A percentile compares a stretch with the other conserved stretches of the same genome.
These are phyloP conservation scores for Huso huso DNA, from an alignment of 2,797 vertebrate species.

Conservation along the genomic window DNA sequence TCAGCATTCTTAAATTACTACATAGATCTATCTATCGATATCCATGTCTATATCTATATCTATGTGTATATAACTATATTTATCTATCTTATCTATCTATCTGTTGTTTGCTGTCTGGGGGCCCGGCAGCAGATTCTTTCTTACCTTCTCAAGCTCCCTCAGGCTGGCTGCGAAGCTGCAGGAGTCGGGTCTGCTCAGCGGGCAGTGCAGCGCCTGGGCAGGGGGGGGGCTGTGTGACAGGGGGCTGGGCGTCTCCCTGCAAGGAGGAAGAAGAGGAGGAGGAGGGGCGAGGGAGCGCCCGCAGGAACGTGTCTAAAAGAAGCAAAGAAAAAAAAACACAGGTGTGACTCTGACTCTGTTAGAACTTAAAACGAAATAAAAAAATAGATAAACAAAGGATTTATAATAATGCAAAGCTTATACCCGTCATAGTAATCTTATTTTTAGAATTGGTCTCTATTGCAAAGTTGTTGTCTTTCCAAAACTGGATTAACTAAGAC, in stretches of 20 bases:
- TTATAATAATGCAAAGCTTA: no score
- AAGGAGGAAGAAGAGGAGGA: constrained; percentile 16
- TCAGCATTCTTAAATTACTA: not conserved
- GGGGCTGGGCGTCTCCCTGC: constrained; percentile 42
- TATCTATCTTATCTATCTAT: not conserved
- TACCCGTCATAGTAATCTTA: no score
- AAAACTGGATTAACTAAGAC: no score
- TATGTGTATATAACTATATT: not conserved
- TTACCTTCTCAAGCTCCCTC: constrained; percentile 86
- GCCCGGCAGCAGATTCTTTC: not conserved
- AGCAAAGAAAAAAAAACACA: not conserved
- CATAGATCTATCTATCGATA: no score
- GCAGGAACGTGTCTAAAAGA: constrained; percentile 61
- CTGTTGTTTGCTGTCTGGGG: not conserved
- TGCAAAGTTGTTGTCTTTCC: no score
- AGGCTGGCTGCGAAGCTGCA: constrained; percentile 90
- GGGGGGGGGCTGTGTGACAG: constrained; percentile 49
- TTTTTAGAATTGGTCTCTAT: no score
- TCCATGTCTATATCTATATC: not conserved
- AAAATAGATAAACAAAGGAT: no score
- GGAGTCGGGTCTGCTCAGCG: constrained; percentile 75
- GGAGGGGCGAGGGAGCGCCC: constrained; percentile 56
- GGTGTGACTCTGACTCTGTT: not conserved
- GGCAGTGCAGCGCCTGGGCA: constrained; percentile 63
- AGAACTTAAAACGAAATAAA: no score